Base-by-base conservation (phyloP, 2,797 vertebrate species). In the Anguilla anguilla region DNA sequence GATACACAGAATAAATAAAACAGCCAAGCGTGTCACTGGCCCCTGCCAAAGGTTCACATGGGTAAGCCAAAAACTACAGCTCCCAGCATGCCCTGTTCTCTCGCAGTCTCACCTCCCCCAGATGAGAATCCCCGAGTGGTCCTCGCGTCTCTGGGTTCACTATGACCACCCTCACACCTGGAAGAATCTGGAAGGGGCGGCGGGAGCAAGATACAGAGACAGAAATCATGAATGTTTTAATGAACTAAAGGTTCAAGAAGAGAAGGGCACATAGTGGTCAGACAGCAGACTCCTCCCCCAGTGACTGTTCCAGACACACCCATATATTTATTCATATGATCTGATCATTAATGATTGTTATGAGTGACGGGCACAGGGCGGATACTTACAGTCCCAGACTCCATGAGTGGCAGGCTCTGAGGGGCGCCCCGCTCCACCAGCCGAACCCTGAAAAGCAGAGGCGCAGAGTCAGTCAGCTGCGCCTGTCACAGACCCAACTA, bases 61-160 rank as follows among this genome's bases (percentile, higher is more conserved):
- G 5, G 67, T 28, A 72, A 10, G 67, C 28, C 0, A 39, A 5
- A 77, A 49, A 79, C 77, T 49, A 49, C 77, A 25, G 1, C 11
- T 49, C 77, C 77, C 77, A 81, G 77, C 39, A 81, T 81, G 39
- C 69, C 57, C 39, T 59, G n/a, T 7, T 85, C 57, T 39, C 6
- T 81, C 77, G 0, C 15, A 51, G 77, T 49, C 88, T 49, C 84
- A 99, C 99, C 97, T 99, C 99, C 91, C 99, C 99, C 9, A 99
- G 97, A 90, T 99, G 98, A 92, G 98, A 99, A 91, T 99, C 99
- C 87, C 99, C 98, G 10, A 99, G 97, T 2, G 99, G 99, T 53
- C 98, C 98, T 94, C 97, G 97, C 19, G 98, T 99, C 94, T 99
- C 99, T 7, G 98, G 98, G 91, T 99, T 99, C 39, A 99, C 98